Evolutionary conservation across 2,113 vertebrate genomes (phyloP), one percentile per base, ranked within the genome.

Genomic region (Procavia capensis): DNA sequence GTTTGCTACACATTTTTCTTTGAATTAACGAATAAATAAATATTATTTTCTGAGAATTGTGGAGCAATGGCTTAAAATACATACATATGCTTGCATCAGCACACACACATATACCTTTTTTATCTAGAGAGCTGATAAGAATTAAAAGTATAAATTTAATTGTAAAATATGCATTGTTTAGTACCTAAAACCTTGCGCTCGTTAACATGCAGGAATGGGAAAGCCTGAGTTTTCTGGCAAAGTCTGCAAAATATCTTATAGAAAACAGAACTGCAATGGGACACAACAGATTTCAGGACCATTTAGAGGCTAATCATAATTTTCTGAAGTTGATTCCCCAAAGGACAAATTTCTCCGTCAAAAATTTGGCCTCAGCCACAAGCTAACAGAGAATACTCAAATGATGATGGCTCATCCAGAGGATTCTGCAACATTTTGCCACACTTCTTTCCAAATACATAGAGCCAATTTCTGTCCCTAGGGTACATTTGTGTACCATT

Each of bases 251-350:
- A 47, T 87, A 61, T 57, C 13, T 57, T 41, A 75, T 22, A 90
- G 25, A 79, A 93, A 79, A 90, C 31, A 96, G 83, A 43, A 87
- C 36, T 10, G 36, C 47, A 70, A 81, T 87, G 47, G 10, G 75
- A 90, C 2, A 9, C 84, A 29, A 47, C 39, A 72, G n/a, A 24
- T 10, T 90, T 92, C 14, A 90, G 34, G 27, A 27, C 34, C 84
- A 27, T 11, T 80, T 90, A 70, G 59, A 9, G 4, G 50, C 82
- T 5, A 43, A 6, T 84, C 29, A 79, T 43, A 82, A 50, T 82
- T 82, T 96, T 81, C 43, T 81, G 43, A 94, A 88, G 45, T 41
- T 68, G 72, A 91, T 82, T n/a, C 27, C 34, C 66, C 29, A 85
- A 76, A 70, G 31, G 68, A 94, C 63, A 87, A 54, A 66, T 43